These are phyloP conservation scores for Pheucticus melanocephalus DNA, from an alignment of 2,113 vertebrate genomes.

Conservation along the genomic window DNA sequence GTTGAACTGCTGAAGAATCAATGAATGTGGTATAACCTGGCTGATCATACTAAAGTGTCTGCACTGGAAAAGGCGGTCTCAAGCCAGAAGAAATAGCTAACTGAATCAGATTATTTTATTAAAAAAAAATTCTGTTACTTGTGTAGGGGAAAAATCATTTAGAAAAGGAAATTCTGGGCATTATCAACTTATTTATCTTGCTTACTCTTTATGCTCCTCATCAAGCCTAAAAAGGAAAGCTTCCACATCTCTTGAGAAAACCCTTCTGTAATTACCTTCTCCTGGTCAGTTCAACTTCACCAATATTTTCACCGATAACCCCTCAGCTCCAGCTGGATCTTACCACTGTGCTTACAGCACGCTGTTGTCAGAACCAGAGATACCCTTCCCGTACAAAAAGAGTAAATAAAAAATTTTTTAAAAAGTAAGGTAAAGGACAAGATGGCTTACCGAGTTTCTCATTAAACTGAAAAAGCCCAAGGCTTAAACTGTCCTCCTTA, in stretches of 20 bases:
- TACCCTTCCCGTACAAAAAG: not conserved
- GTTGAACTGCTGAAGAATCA: not conserved
- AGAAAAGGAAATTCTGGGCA: not conserved
- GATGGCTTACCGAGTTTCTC: not conserved
- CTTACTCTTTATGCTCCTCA: not conserved
- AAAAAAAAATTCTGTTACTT: not conserved
- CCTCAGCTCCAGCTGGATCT: not conserved
- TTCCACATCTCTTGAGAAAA: not conserved
- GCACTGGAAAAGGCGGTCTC: not conserved
- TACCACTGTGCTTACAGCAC: rapidly evolving
- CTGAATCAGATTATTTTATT: not conserved
- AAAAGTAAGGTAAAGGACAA: not conserved
- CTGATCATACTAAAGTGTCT: not conserved
- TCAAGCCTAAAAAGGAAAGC: not conserved
- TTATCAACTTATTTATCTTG: not conserved
- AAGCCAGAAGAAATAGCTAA: not conserved
- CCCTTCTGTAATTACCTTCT: not conserved
- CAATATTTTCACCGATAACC: not conserved
- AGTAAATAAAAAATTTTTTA: rapidly evolving
- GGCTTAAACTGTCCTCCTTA: not conserved
- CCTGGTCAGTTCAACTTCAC: not conserved
- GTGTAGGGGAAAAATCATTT: not conserved
- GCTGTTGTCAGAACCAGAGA: not conserved
- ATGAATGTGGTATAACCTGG: not conserved
- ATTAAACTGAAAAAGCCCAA: not conserved